A percentile compares a stretch with the other conserved stretches of the same genome.
Conservation (phyloP, 2,113 vertebrate genomes). For the Gambusia affinis region DNA sequence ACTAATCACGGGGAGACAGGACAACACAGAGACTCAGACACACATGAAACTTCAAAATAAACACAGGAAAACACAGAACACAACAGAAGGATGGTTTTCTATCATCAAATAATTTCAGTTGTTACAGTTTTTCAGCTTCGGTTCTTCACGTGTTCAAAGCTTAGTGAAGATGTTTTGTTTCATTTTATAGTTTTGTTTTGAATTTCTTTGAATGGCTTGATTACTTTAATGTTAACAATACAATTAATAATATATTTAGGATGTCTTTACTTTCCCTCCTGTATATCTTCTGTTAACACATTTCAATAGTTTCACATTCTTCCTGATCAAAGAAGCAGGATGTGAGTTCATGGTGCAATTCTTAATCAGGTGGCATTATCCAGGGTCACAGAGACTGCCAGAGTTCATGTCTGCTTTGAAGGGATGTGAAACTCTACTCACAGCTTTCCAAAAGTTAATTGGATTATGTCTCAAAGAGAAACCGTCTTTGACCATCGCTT, state of each 20-base stretch:
- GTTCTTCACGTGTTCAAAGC: too few species aligned
- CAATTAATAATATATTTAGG: neutral
- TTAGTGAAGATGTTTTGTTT: too few species aligned
- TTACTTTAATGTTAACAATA: neutral
- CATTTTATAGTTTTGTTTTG: too few species aligned
- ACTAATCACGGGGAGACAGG: too few species aligned
- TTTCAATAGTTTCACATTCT: neutral
- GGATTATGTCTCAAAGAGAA: slow-evolving; percentile 77
- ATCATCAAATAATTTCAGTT: too few species aligned
- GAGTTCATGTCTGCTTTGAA: slow-evolving; percentile 71
- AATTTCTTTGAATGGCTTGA: neutral
- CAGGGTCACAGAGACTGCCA: slow-evolving; percentile 51
- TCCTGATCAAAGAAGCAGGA: slow-evolving; percentile 49
- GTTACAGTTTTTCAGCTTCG: too few species aligned
- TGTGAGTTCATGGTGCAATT: slow-evolving; percentile 49
- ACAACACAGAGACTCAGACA: too few species aligned
- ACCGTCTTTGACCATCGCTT: slow-evolving; percentile 59
- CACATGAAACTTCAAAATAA: too few species aligned
- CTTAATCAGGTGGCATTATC: slow-evolving; percentile 65
- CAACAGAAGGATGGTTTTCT: too few species aligned
- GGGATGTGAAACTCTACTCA: slow-evolving; percentile 70
- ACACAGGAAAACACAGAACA: too few species aligned
- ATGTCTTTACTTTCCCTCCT: neutral
- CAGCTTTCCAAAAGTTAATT: slow-evolving; percentile 71
- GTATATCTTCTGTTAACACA: too few species aligned